Percentiles rank a stretch among this genome's conserved stretches.
Evolutionary conservation across 2,797 vertebrate species (phyloP).

Genomic region (Syngnathus rostellatus): DNA sequence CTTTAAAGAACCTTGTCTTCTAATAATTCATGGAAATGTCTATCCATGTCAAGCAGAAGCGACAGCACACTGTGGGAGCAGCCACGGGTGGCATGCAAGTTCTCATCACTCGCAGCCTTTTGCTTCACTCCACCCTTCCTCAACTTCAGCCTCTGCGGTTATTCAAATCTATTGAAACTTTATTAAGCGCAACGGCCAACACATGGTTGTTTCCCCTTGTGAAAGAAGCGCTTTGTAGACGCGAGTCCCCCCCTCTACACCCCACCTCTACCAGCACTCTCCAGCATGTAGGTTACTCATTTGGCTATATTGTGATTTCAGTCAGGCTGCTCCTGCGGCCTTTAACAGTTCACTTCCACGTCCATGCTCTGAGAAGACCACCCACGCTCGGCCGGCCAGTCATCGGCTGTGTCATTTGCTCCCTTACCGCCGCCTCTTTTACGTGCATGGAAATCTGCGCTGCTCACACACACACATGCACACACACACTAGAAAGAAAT

Average conservation of each 20-base stretch:
- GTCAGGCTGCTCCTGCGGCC: constrained; percentile 83
- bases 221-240: constrained; percentile 69
- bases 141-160: constrained; percentile 35
- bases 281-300: constrained; percentile 43
- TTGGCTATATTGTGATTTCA: constrained; percentile 87
- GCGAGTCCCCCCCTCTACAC: constrained; percentile 40
- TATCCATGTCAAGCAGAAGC: constrained; percentile 7
- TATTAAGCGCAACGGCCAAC: constrained; percentile 55
- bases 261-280: constrained; percentile 20
- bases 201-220: constrained; percentile 52
- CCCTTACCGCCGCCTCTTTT: constrained; percentile 38
- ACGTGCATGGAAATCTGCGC: constrained; percentile 23
- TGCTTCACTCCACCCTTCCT: constrained; percentile 29
- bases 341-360: constrained; percentile 91
- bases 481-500: constrained; percentile 51
- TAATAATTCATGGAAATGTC: background rate
- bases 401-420: constrained; percentile 50
- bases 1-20: background rate
- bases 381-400: constrained; percentile 78
- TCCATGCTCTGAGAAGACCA: constrained; percentile 74
- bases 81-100: background rate
- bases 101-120: constrained; percentile 33
- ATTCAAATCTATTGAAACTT: constrained; percentile 76
- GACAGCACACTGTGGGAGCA: constrained; percentile 5
- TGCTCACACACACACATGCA: constrained; percentile 69